Evolutionary conservation across 2,888 invertebrate genomes (phyloP).

Genomic region (Brachyptera risi): DNA sequence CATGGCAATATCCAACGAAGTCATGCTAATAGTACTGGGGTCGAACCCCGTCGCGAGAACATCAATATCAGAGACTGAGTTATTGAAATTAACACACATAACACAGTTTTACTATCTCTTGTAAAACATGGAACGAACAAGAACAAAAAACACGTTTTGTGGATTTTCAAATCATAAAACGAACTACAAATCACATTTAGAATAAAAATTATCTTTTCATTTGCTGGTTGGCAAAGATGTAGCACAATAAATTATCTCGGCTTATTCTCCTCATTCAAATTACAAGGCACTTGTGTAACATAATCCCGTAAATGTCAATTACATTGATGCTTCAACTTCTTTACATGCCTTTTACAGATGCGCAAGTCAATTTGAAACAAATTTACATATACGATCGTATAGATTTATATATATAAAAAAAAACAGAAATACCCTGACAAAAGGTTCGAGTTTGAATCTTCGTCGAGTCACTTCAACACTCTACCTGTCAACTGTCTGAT

Average conservation of each 20-base stretch:
- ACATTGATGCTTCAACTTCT: slow-evolving; percentile 2
- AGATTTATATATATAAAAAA: too few species aligned
- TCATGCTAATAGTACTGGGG: not conserved
- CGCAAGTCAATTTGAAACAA: slow-evolving; percentile 14
- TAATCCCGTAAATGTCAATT: slow-evolving; percentile 13
- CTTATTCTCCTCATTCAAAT: too few species aligned
- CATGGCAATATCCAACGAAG: not conserved
- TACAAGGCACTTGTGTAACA: too few species aligned
- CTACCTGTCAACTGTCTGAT: not conserved
- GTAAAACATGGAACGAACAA: too few species aligned
- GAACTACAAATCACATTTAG: not conserved
- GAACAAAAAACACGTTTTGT: too few species aligned
- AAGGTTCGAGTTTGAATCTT: slow-evolving; percentile 9
- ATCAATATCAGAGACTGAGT: not conserved
- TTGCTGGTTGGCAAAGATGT: not conserved
- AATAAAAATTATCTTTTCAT: not conserved
- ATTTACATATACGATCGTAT: slow-evolving; percentile 15
- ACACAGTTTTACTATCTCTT: not conserved
- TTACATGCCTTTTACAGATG: not conserved
- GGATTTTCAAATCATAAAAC: too few species aligned
- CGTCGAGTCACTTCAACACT: slow-evolving; percentile 14
- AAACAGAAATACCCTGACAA: slow-evolving; percentile 13
- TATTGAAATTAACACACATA: slow-evolving; percentile 7
- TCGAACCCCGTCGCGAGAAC: not conserved
- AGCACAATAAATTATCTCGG: too few species aligned